phyloP scores from a whole-genome alignment of 2,888 invertebrate species.

The Sesia bembeciformis region DNA sequence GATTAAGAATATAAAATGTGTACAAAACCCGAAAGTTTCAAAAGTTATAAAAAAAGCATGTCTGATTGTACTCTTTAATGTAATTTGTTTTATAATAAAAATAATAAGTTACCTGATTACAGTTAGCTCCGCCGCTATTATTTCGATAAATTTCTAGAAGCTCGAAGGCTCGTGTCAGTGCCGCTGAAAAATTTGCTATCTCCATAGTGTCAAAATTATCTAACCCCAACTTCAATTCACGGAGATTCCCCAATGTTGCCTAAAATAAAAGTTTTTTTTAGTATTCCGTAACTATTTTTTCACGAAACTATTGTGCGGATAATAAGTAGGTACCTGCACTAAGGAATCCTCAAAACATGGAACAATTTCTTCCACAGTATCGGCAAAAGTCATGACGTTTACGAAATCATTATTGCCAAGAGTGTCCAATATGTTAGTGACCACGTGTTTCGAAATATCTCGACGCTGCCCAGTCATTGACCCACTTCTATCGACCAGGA shows the following conservation, averaged over 20 bases:
- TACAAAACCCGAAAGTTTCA: too few relatives aligned
- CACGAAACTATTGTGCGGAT: too few relatives aligned
- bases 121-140: conserved; percentile 78
- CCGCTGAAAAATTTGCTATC: conserved; percentile 95
- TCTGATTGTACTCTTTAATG: too few relatives aligned
- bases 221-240: conserved; percentile 87
- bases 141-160: conserved; percentile 80
- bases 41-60: too few relatives aligned
- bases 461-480: conserved; percentile 92
- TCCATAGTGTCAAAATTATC: conserved; percentile 85
- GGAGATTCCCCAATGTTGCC: conserved; percentile 89
- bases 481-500: conserved; percentile 91
- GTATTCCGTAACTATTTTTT: too few relatives aligned
- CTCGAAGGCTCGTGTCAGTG: conserved; percentile 91
- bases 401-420: conserved; percentile 98
- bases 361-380: conserved; percentile 85
- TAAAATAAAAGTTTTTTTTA: conserved; percentile 41
- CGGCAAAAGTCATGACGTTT: conserved; percentile 94
- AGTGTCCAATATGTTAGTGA: conserved; percentile 93
- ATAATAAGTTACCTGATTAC: conserved; percentile 59
- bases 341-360: conserved; percentile 91
- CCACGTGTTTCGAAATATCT: conserved; percentile 92
- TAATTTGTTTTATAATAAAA: too few relatives aligned
- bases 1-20: too few relatives aligned
- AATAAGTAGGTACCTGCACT: conserved; percentile 82